phyloP scores from a whole-genome alignment of 35 echinoderm and acorn worm species.

The Holothuria glaberrima region DNA sequence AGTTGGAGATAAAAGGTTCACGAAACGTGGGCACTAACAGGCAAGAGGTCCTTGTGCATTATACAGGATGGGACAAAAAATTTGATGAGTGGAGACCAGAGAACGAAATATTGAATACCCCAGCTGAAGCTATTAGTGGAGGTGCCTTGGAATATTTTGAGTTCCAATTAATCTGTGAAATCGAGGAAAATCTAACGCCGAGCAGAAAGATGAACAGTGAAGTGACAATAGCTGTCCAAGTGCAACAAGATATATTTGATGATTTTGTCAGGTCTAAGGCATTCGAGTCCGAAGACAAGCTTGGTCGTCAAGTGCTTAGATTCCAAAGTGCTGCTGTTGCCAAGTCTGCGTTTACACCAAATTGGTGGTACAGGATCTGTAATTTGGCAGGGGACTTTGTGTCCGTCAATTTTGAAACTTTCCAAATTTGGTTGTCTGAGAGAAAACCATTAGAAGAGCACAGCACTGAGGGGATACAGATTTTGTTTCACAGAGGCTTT shows the following conservation, averaged over 20 bases:
- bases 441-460: neutral
- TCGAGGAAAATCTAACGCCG: neutral
- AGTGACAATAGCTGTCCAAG: neutral
- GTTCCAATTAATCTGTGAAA: neutral
- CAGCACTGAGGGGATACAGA: neutral
- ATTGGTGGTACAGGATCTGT: conserved; percentile 22
- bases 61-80: conserved; percentile 6
- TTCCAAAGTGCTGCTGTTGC: neutral
- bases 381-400: neutral
- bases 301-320: neutral
- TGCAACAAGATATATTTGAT: conserved; percentile 19
- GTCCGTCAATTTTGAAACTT: conserved; percentile 4
- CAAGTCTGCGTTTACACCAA: neutral
- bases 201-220: neutral
- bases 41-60: neutral
- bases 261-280: neutral
- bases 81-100: conserved; percentile 11
- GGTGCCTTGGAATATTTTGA: conserved; percentile 15
- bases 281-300: neutral
- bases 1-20: neutral
- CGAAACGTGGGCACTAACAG: neutral
- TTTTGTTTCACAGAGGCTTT: neutral
- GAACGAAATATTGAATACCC: conserved; percentile 6
- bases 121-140: conserved; percentile 19
- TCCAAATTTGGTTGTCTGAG: too few relatives aligned